phyloP scores from a whole-genome alignment of 2,113 vertebrate genomes.

The Herpetotheres cachinnans region DNA sequence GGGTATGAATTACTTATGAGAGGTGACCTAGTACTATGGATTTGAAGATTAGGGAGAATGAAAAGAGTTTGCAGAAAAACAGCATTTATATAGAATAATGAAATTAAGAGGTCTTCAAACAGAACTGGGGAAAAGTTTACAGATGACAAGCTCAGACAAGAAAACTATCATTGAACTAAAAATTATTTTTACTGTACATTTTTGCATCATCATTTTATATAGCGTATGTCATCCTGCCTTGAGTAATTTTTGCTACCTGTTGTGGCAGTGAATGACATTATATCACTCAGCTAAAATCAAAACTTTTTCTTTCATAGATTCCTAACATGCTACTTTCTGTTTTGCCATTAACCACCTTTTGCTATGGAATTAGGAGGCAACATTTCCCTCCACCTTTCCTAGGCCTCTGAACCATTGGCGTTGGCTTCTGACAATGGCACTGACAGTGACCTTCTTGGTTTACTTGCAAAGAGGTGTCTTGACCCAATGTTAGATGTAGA shows the following conservation, averaged over 20 bases:
- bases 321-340: not conserved
- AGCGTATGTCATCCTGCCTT: not conserved
- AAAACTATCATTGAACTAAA: not conserved
- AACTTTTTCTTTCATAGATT: accelerated
- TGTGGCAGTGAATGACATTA: not conserved
- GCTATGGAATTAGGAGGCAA: not conserved
- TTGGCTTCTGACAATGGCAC: not conserved
- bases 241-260: not conserved
- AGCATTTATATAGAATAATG: not conserved
- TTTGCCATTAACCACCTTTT: not conserved
- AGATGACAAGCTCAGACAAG: not conserved
- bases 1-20: not conserved
- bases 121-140: not conserved
- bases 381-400: not conserved
- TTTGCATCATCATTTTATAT: not conserved
- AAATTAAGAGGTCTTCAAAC: not conserved
- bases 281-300: not conserved
- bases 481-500: not conserved
- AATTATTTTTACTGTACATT: not conserved
- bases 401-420: accelerated
- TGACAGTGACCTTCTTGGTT: not conserved
- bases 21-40: not conserved
- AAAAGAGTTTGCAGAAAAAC: not conserved
- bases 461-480: not conserved
- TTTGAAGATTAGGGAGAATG: not conserved